Evolutionary conservation across 2,113 vertebrate genomes (phyloP).

Genomic region (Isichthys henryi): DNA sequence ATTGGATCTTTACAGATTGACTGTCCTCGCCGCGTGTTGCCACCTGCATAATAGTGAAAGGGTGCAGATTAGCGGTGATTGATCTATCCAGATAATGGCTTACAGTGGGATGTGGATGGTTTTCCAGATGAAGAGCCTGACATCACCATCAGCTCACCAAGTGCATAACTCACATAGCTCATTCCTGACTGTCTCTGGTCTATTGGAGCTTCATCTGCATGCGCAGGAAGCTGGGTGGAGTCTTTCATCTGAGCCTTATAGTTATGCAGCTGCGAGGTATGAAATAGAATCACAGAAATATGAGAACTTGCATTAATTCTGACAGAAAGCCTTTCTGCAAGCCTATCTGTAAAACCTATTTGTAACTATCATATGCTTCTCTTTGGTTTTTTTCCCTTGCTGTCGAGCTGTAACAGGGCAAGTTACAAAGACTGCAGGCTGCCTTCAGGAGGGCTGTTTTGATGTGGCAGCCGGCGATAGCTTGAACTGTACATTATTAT

Average conservation of each 20-base stretch:
- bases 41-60: background rate
- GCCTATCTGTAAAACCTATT: background rate
- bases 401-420: background rate
- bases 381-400: background rate
- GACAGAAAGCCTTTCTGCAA: background rate
- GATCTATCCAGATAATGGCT: background rate
- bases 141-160: background rate
- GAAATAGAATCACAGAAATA: background rate
- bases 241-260: background rate
- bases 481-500: background rate
- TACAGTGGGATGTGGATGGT: background rate
- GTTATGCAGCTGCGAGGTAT: background rate
- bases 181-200: background rate
- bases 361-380: background rate
- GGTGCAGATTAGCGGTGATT: background rate
- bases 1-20: background rate
- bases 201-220: background rate
- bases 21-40: background rate
- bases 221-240: background rate
- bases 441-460: background rate
- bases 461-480: background rate
- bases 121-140: background rate
- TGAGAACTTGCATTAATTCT: background rate
- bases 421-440: background rate
- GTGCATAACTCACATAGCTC: background rate